These are phyloP conservation scores for Orchesella cincta DNA, from an alignment of 1,140 invertebrate species.

Conservation along the genomic window DNA sequence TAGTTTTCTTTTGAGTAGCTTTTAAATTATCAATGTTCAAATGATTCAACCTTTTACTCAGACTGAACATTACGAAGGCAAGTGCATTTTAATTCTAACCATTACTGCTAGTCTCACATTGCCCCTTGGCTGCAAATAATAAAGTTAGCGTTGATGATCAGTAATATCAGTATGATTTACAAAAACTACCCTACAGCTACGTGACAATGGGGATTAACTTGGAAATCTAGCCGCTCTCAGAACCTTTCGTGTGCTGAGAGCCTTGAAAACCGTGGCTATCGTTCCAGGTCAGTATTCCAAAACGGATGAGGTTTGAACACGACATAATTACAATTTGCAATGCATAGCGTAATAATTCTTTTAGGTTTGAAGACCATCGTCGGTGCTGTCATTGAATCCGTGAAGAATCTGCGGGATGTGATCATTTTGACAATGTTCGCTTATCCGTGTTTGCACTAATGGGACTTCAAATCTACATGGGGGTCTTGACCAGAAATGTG, in stretches of 20 bases:
- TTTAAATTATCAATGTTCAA: too few relatives aligned
- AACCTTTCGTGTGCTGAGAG: conserved; percentile 98
- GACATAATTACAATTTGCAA: background rate
- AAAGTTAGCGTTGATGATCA: background rate
- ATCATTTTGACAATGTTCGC: conserved; percentile 98
- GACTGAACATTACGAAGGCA: background rate
- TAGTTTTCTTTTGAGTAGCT: background rate
- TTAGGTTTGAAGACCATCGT: conserved; percentile 76
- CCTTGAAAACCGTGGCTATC: conserved; percentile 98
- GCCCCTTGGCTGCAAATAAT: background rate
- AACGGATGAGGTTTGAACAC: background rate
- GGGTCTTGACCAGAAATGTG: conserved; percentile 95
- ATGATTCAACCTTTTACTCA: background rate
- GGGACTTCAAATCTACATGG: conserved; percentile 93
- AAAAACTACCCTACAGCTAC: conserved; percentile 69
- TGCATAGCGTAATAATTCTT: background rate
- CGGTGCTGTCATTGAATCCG: conserved; percentile 98
- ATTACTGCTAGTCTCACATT: too few relatives aligned
- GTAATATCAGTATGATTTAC: background rate
- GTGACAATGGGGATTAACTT: conserved; percentile 98
- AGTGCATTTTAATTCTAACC: background rate
- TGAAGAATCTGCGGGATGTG: conserved; percentile 98
- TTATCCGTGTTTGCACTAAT: conserved; percentile 87
- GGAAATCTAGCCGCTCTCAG: conserved; percentile 94
- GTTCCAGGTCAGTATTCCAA: conserved; percentile 80